These are phyloP conservation scores for Lithosia quadra DNA, from an alignment of 2,888 invertebrate species.

Conservation along the genomic window DNA sequence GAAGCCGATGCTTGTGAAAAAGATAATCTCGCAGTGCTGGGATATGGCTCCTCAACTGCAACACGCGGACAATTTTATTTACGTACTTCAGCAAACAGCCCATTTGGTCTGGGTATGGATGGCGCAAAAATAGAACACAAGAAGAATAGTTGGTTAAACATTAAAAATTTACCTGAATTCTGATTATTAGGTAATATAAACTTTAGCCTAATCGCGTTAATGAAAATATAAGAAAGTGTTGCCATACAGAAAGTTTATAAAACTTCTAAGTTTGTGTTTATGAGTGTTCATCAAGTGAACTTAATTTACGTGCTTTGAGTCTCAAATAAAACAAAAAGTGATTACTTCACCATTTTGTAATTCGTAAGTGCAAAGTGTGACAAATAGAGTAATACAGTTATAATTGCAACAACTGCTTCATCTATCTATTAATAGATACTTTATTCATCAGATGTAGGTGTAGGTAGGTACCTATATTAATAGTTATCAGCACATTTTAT, in stretches of 20 bases:
- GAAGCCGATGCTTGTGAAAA: slow-evolving; percentile 70
- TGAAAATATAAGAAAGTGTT: slow-evolving; percentile 42
- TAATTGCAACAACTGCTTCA: background rate
- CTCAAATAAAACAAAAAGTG: slow-evolving; percentile 35
- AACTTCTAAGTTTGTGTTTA: background rate
- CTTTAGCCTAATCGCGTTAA: slow-evolving; percentile 39
- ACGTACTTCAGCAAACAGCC: slow-evolving; percentile 70
- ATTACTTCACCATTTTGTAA: slow-evolving; percentile 65
- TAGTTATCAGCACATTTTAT: too few relatives aligned
- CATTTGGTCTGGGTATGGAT: slow-evolving; percentile 78
- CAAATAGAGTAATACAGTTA: slow-evolving; percentile 56
- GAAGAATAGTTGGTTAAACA: slow-evolving; percentile 63
- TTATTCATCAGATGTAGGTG: background rate
- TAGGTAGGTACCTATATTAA: too few relatives aligned
- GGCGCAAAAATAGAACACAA: slow-evolving; percentile 64
- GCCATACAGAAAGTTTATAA: slow-evolving; percentile 49
- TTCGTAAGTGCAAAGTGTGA: slow-evolving; percentile 59
- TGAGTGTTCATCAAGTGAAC: slow-evolving; percentile 9
- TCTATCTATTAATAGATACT: background rate
- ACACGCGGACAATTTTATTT: slow-evolving; percentile 81
- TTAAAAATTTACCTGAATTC: slow-evolving; percentile 57
- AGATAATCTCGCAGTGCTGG: slow-evolving; percentile 72
- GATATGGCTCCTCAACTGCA: slow-evolving; percentile 78
- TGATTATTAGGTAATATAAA: slow-evolving; percentile 32
- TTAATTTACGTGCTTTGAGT: slow-evolving; percentile 26